phyloP scores from a whole-genome alignment of 1,140 invertebrate genomes.

The Teleopsis dalmanni region DNA sequence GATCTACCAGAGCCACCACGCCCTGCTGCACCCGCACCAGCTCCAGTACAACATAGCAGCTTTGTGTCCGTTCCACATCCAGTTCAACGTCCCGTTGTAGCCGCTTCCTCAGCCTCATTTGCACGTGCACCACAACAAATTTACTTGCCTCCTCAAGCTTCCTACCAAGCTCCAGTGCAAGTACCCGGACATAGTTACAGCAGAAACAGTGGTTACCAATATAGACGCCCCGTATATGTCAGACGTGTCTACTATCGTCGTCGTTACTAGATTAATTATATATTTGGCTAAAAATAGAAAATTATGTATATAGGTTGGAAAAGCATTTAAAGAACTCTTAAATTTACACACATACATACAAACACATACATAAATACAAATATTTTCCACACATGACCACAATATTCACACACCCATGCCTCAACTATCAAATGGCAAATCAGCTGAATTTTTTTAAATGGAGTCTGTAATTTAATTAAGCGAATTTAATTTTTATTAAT shows the following conservation, averaged over 20 bases:
- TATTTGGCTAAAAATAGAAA: no score
- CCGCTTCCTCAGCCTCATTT: constrained; percentile 22
- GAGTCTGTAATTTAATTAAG: no score
- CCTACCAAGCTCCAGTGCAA: constrained; percentile 17
- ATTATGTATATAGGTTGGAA: no score
- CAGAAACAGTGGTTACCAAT: constrained; percentile 32
- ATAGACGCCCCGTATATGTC: constrained; percentile 39
- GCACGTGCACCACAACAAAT: constrained; percentile 6
- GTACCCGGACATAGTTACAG: constrained; percentile 29
- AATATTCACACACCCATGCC: no score
- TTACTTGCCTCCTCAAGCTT: constrained; percentile 10
- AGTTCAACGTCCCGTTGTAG: constrained; percentile 15
- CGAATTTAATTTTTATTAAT: no score
- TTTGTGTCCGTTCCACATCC: constrained; percentile 10
- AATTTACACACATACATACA: no score
- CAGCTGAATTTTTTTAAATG: no score
- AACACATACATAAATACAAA: no score
- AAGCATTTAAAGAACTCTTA: no score
- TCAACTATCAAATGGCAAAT: no score
- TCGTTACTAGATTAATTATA: no score
- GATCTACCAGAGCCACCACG: constrained; percentile 24
- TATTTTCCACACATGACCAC: no score
- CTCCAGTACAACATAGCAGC: constrained; percentile 6
- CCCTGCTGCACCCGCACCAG: constrained; percentile 5
- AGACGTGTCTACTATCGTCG: constrained; percentile 38